Percentiles rank a stretch among this genome's conserved stretches.
These are phyloP conservation scores for Aelia acuminata DNA, from an alignment of 2,888 invertebrate species.

Conservation along the genomic window DNA sequence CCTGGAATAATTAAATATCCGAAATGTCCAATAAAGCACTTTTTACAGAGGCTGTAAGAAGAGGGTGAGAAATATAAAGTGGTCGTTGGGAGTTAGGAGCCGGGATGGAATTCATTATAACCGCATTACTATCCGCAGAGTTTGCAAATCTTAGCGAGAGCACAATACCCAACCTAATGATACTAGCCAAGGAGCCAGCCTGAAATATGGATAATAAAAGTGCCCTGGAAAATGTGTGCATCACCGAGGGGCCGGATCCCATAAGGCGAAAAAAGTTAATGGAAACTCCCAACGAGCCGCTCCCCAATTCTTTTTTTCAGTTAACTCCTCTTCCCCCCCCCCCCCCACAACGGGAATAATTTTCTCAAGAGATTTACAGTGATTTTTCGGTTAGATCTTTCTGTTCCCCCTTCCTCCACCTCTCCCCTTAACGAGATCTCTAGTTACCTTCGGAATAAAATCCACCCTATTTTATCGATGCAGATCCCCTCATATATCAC, in stretches of 20 bases:
- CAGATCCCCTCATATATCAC: not conserved
- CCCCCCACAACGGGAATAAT: not conserved
- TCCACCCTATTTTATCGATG: not conserved
- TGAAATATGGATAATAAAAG: slow-evolving; percentile 59
- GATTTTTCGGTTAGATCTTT: slow-evolving; percentile 47
- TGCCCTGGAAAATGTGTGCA: slow-evolving; percentile 55
- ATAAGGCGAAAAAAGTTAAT: slow-evolving; percentile 60
- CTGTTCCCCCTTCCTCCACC: not conserved
- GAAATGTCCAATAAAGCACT: not conserved
- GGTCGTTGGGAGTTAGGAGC: slow-evolving; percentile 7
- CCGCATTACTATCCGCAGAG: slow-evolving; percentile 27
- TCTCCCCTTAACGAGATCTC: slow-evolving; percentile 4
- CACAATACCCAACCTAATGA: slow-evolving; percentile 54
- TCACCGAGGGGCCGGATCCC: slow-evolving; percentile 48
- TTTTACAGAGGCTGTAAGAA: not conserved
- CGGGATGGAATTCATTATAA: not conserved
- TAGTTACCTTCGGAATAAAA: not conserved
- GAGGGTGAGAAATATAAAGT: slow-evolving; percentile 17
- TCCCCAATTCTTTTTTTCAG: slow-evolving; percentile 48
- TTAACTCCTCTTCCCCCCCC: slow-evolving; percentile 18
- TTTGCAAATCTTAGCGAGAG: slow-evolving; percentile 37
- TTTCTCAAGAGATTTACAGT: slow-evolving; percentile 57
- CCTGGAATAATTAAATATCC: not conserved
- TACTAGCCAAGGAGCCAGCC: slow-evolving; percentile 43
- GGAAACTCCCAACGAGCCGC: slow-evolving; percentile 58